Evolutionary conservation across 2,888 invertebrate genomes (phyloP).

Genomic region (Diachrysia chrysitis): DNA sequence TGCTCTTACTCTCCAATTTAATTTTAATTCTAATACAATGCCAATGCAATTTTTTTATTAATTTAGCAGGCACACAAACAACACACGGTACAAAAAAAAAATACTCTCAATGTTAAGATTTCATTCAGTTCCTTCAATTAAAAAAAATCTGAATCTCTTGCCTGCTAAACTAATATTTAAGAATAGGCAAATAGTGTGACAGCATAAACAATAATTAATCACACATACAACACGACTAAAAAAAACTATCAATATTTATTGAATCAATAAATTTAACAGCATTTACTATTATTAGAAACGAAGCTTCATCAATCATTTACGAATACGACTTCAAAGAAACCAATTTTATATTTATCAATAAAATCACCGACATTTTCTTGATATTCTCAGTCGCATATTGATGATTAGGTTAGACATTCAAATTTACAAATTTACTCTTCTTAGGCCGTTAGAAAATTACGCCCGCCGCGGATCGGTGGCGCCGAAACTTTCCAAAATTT

Average conservation of each 20-base stretch:
- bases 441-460: conserved; percentile 51
- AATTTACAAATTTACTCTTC: conserved; percentile 60
- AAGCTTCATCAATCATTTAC: conserved; percentile 42
- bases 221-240: not conserved
- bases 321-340: conserved; percentile 29
- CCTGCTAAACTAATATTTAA: too few relatives aligned
- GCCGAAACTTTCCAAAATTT: conserved; percentile 64
- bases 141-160: too few relatives aligned
- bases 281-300: conserved; percentile 30
- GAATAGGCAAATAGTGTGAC: not conserved
- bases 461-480: conserved; percentile 50
- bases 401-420: conserved; percentile 49
- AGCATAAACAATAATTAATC: not conserved
- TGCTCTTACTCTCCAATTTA: too few relatives aligned
- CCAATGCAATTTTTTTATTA: too few relatives aligned
- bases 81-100: too few relatives aligned
- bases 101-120: too few relatives aligned
- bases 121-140: too few relatives aligned
- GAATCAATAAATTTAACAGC: conserved; percentile 28
- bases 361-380: conserved; percentile 13
- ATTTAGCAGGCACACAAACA: too few relatives aligned
- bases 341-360: conserved; percentile 30
- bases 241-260: conserved; percentile 19
- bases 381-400: conserved; percentile 21
- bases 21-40: too few relatives aligned